Base-by-base conservation (phyloP, 64 coral and sea anemone species). In the Cladopsammia gracilis region DNA sequence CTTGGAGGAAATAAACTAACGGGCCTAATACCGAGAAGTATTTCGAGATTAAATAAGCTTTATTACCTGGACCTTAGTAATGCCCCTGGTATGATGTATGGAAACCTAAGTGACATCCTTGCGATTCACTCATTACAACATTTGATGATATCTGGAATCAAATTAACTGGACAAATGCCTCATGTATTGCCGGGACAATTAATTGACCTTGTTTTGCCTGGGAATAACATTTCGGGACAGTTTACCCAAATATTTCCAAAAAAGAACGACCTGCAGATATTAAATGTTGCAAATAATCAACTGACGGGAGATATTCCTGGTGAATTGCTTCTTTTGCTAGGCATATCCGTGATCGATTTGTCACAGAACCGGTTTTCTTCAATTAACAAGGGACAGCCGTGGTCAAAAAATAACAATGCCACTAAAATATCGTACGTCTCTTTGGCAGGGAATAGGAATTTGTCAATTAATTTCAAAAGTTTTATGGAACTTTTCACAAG, bases 291-390 rank as follows among this genome's bases (percentile, higher is more conserved):
- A 0, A 89, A 89, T 60, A 89, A 89, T 49, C 57, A 78, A 25
- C 61, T 89, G 1, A 24, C 43, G 2, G 87, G 58, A 10, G 74
- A 89, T 50, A 78, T 89, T 12, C 87, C 87, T 18, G 51, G 16
- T 8, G 58, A 78, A 13, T 25, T 77, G 18, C 48, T 89, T 9
- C 48, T 78, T 16, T 61, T 67, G 5, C 58, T 47, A 65, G 22
- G 14, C 19, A 56, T 62, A 0, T 1, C 22, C 45, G 51, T 66
- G 18, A 53, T 89, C 4, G 74, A 89, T 78, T 20, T 89, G 24
- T 89, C 87, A 18, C 87, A 89, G 25, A 89, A 89, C 56, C 5
- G 7, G 53, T 89, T 89, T 68, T 48, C 72, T 18, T 75, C 72
- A 48, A 51, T 75, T 19, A 75, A 75, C 46, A 18, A 49, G 8